phyloP scores from a whole-genome alignment of 2,113 vertebrate species.

The Dasyprocta punctata region DNA sequence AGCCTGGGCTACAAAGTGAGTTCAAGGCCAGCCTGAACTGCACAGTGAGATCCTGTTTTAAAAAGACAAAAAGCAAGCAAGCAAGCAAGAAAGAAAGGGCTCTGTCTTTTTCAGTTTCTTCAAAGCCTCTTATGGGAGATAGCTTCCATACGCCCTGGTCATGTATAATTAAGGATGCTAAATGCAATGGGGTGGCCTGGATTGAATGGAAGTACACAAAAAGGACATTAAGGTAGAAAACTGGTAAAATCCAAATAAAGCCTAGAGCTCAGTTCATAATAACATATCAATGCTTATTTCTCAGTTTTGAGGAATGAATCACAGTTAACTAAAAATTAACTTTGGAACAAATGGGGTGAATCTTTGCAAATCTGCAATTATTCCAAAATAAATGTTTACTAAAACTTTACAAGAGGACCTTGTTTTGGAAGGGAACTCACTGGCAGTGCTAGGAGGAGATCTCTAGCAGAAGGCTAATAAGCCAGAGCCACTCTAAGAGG shows the following conservation, averaged over 20 bases:
- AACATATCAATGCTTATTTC: not conserved
- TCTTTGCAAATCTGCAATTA: not conserved
- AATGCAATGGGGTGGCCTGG: not conserved
- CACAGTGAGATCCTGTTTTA: not conserved
- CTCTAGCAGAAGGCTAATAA: not conserved
- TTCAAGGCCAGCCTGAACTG: not conserved
- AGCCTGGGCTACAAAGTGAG: not conserved
- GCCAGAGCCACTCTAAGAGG: not conserved
- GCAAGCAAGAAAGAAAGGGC: not conserved
- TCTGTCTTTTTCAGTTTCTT: not conserved
- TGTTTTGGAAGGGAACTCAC: not conserved
- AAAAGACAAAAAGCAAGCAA: not conserved
- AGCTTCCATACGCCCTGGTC: not conserved
- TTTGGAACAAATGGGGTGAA: not conserved
- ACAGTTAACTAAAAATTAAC: not conserved
- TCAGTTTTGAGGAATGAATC: not conserved
- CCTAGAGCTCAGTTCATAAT: not conserved
- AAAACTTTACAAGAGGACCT: not conserved
- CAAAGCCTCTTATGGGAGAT: not conserved
- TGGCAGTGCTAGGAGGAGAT: not conserved
- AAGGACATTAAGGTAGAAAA: not conserved
- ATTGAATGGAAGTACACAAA: not conserved
- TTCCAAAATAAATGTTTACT: slow-evolving; percentile 19
- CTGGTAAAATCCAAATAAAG: slow-evolving; percentile 19
- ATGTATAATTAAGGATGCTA: not conserved